Base-by-base conservation (phyloP, 2,797 vertebrate species). In the Glossophaga mutica region DNA sequence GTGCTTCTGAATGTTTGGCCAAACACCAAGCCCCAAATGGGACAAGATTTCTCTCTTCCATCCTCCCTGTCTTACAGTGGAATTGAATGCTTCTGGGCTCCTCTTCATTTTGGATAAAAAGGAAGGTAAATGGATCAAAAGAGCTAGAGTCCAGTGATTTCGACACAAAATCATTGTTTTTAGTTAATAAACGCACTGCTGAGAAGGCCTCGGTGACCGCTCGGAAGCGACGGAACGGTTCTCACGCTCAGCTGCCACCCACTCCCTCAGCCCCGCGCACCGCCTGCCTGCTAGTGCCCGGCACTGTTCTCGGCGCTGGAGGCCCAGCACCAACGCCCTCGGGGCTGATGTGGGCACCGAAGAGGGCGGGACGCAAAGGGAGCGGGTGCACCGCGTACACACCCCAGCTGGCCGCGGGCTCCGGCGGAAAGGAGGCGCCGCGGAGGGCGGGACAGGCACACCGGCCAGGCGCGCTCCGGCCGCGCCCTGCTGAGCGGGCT, bases 211-310 rank as follows among this genome's bases (percentile, higher is more conserved):
- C 21, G 29, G 14, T 2, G n/a, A 18, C 39, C 29, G n/a, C 42
- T 87, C n/a, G 32, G 44, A 65, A 71, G 70, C 67, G 18, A 52
- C 2, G 8, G 46, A 24, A 1, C 6, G 19, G 19, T 57, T 68
- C 42, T 29, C 19, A 44, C 12, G 22, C 21, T 22, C 26, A 12
- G 18, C 9, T 18, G 18, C 5, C 26, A 22, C 22, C 29, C 12
- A 19, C 5, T 67, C 7, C 12, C n/a, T 71, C n/a, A 14, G 32
- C 2, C 9, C 18, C 6, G 24, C 19, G 11, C 14, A 0, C 44
- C 6, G 9, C 22, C n/a, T 0, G 5, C 34, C 39, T 9, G 0
- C 6, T 4, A 9, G 71, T 2, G 37, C 24, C 19, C 46, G 82
- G n/a, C 3, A 0, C 57, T 19, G 9, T 2, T 11, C 48, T 14